Percentiles rank a stretch among this genome's conserved stretches.
phyloP scores from a whole-genome alignment of 2,797 vertebrate species.

The Peromyscus eremicus region DNA sequence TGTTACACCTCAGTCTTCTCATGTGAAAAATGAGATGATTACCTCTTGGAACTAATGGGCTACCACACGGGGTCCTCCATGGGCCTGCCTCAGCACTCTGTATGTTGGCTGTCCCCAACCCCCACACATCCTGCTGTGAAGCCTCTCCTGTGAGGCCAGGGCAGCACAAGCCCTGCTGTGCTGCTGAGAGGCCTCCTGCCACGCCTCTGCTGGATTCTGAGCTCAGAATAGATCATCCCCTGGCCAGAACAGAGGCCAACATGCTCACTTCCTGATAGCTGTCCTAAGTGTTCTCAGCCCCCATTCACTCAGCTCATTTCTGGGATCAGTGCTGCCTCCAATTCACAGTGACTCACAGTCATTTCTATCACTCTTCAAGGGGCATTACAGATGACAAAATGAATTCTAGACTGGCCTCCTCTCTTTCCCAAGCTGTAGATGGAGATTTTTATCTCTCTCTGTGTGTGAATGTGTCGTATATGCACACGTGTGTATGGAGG shows the following conservation, averaged over 20 bases:
- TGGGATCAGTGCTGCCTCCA: not conserved
- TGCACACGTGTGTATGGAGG: not conserved
- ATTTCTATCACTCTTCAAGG: not conserved
- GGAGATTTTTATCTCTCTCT: not conserved
- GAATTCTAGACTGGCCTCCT: not conserved
- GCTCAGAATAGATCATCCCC: not conserved
- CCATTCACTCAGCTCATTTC: not conserved
- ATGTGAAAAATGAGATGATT: slow-evolving; percentile 36
- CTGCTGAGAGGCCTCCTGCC: not conserved
- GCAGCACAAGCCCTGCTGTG: not conserved
- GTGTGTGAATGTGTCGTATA: not conserved
- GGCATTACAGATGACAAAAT: not conserved
- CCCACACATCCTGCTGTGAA: not conserved
- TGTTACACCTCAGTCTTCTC: slow-evolving; percentile 46
- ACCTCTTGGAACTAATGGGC: not conserved
- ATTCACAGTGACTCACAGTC: not conserved
- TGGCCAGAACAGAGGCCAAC: not conserved
- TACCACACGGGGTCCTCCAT: not conserved
- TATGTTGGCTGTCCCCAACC: not conserved
- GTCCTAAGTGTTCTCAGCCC: not conserved
- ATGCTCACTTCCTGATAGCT: not conserved
- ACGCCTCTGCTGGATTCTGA: not conserved
- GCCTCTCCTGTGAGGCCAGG: not conserved
- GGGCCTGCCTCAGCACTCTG: not conserved
- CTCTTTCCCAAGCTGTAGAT: not conserved